Evolutionary conservation across 2,113 vertebrate genomes (phyloP), one percentile per base, ranked within the genome.

Genomic region (Oreamnos americanus): DNA sequence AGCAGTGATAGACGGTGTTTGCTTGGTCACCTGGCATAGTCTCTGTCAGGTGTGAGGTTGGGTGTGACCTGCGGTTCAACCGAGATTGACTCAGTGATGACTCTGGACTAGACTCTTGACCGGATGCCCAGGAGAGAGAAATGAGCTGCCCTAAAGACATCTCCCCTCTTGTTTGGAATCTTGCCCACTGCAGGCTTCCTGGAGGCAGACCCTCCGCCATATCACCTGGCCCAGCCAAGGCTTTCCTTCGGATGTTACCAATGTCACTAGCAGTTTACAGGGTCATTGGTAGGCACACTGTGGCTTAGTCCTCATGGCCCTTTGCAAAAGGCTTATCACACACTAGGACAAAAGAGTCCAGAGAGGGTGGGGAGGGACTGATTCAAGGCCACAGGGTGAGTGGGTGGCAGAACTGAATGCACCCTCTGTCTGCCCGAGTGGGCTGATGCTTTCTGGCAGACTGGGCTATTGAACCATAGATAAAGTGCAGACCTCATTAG

Each of bases 401-500:
- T 19, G 33, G 28, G 5, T 33, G 83, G 67, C 30, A 49, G 67
- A 67, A 16, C 9, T 67, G 55, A 49, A 45, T n/a, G 62, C 28
- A 30, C 53, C 5, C 13, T 3, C 47, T 0, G 0, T 74, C 36
- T 84, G 43, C 30, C 8, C 0, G 1, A 28, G 12, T 57, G 58
- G 39, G 58, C 49, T 51, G 47, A 67, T 0, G 4, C 10, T 57
- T 30, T 23, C 11, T 55, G 14, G 14, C 3, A 64, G 39, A 84
- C 53, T 88, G 84, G 87, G 62, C 13, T 33, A 55, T 14, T 21
- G 58, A 15, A 26, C 5, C 36, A 17, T 60, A 26, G 87, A 89
- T 51, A 64, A 21, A 5, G 39, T 30, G 39, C 55, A 16, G 12
- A 57, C 45, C 64, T 94, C 67, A 16, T 14, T 21, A 57, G 55